These are phyloP conservation scores for Nasonia giraulti DNA, from an alignment of 1,140 invertebrate genomes.

Conservation along the genomic window DNA sequence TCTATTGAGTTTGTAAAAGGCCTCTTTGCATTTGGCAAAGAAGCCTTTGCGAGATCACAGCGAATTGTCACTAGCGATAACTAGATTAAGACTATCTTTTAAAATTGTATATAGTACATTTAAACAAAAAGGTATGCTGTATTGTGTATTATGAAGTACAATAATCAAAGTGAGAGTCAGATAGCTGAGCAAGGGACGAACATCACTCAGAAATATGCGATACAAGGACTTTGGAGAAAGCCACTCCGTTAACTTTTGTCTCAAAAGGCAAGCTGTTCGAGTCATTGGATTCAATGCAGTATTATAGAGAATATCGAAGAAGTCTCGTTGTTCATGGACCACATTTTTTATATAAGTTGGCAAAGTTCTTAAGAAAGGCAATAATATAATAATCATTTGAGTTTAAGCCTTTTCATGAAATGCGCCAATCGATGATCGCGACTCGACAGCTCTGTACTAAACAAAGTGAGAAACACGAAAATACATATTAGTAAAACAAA, in stretches of 20 bases:
- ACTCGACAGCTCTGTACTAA: constrained; percentile 34
- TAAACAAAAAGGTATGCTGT: constrained; percentile 35
- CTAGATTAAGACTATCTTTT: constrained; percentile 38
- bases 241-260: neutral
- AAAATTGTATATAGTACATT: constrained; percentile 43
- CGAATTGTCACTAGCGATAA: constrained; percentile 41
- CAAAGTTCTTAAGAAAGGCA: constrained; percentile 14
- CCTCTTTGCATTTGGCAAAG: constrained; percentile 6
- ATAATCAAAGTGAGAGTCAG: constrained; percentile 48
- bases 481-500: constrained; percentile 15
- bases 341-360: constrained; percentile 33
- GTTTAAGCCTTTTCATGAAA: constrained; percentile 4
- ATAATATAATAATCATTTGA: constrained; percentile 23
- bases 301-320: constrained; percentile 47
- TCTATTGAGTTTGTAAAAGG: constrained; percentile 37
- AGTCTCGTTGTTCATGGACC: constrained; percentile 33
- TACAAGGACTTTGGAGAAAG: constrained; percentile 11
- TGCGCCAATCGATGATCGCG: neutral
- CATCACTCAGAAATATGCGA: constrained; percentile 16
- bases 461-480: constrained; percentile 28
- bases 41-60: constrained; percentile 32
- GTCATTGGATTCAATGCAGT: constrained; percentile 48
- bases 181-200: constrained; percentile 13
- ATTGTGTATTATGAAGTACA: constrained; percentile 49
- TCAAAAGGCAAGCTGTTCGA: constrained; percentile 37